Percentiles rank a stretch among this genome's conserved stretches.
Conservation (phyloP, 2,113 vertebrate species). For the Rhinolophus ferrumequinum region DNA sequence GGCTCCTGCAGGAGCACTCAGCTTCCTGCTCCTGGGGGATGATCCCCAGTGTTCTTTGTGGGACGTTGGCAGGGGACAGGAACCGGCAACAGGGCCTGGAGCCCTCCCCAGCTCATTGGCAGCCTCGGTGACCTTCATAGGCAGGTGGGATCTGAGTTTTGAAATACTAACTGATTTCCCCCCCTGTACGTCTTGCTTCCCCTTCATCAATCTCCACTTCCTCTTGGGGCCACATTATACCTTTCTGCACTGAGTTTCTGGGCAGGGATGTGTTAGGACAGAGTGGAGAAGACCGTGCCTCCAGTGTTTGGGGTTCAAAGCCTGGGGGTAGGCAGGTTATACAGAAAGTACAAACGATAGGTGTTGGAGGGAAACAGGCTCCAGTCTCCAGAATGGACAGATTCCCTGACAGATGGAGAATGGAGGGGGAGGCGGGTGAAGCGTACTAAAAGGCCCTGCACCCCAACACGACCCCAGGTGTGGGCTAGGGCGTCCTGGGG, state of each 20-base stretch:
- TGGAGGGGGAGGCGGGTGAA: accelerated
- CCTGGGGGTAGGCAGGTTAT: neutral
- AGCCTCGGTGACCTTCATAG: neutral
- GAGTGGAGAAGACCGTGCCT: neutral
- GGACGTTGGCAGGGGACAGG: neutral
- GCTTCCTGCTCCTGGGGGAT: neutral
- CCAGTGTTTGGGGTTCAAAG: neutral
- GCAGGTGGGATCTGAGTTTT: neutral
- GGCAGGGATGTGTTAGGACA: neutral
- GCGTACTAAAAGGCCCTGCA: accelerated
- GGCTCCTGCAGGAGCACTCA: neutral
- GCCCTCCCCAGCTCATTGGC: neutral
- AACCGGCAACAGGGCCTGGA: neutral
- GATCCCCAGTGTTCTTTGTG: neutral
- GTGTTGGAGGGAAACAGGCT: neutral
- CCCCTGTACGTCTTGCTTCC: neutral
- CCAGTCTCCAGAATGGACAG: neutral
- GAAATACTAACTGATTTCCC: neutral
- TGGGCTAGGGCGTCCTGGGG: neutral
- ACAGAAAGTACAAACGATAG: neutral
- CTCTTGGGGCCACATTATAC: neutral
- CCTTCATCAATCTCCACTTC: too few species aligned
- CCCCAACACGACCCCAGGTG: neutral
- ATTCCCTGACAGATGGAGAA: neutral
- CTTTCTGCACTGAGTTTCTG: neutral